These are phyloP conservation scores for Petromus typicus DNA, from an alignment of 2,113 vertebrate genomes.

Conservation along the genomic window DNA sequence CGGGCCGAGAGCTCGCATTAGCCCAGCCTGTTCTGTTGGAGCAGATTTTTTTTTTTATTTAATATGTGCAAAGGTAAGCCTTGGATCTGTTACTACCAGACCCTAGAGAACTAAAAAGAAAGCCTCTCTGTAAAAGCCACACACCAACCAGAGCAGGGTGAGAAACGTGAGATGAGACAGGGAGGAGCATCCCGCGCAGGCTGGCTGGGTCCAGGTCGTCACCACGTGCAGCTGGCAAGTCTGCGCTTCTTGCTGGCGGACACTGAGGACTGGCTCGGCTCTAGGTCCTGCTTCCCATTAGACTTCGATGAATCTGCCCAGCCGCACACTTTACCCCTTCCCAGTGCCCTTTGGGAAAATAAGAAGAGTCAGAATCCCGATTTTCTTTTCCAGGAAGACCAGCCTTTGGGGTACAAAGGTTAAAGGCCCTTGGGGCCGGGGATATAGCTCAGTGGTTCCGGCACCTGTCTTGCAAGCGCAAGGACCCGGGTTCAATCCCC, in stretches of 20 bases:
- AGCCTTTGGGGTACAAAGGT: not conserved
- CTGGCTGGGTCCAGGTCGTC: constrained; percentile 60
- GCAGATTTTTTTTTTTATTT: constrained; percentile 74
- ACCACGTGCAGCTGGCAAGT: constrained; percentile 59
- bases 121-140: constrained; percentile 72
- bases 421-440: not conserved
- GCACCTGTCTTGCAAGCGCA: too few species aligned
- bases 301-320: constrained; percentile 45
- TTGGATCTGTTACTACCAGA: constrained; percentile 68
- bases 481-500: too few species aligned
- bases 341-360: constrained; percentile 71
- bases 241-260: constrained; percentile 49
- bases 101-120: constrained; percentile 75
- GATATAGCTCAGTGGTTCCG: too few species aligned
- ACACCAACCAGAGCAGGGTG: constrained; percentile 50
- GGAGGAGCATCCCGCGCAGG: not conserved
- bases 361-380: constrained; percentile 52
- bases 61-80: constrained; percentile 68
- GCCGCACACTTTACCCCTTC: constrained; percentile 70
- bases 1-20: constrained; percentile 70
- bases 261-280: constrained; percentile 20
- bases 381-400: not conserved
- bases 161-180: constrained; percentile 56
- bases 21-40: constrained; percentile 74
- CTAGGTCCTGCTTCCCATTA: constrained; percentile 54